Percentiles rank a stretch among this genome's conserved stretches.
Evolutionary conservation across 2,888 invertebrate genomes (phyloP).

Genomic region (Ellobium chinense): DNA sequence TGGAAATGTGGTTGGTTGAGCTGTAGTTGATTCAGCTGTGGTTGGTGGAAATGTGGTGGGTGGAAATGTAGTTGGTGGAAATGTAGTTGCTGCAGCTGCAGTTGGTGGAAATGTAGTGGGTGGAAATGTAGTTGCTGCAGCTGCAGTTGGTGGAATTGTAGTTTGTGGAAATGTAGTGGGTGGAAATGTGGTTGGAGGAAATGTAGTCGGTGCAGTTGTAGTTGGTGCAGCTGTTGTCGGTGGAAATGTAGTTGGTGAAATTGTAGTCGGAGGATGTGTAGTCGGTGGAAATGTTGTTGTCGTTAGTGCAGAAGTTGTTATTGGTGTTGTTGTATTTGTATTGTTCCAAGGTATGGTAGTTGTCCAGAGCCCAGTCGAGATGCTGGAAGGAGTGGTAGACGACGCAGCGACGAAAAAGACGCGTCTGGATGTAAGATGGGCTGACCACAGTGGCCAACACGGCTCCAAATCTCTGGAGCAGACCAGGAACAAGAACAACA

Average conservation of each 20-base stretch:
- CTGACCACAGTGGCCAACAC: too few species aligned
- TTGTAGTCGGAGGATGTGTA: neutral
- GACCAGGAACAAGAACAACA: too few species aligned
- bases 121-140: neutral
- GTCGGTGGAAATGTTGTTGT: neutral
- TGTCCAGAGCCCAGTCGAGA: neutral
- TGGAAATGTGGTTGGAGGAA: neutral
- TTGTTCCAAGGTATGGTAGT: neutral
- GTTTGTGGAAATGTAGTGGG: neutral
- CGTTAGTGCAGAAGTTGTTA: neutral
- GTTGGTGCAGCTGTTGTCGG: neutral
- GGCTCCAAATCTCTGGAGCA: too few species aligned
- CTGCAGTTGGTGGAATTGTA: neutral
- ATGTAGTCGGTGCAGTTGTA: neutral
- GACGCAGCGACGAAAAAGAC: too few species aligned
- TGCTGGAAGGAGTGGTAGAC: too few species aligned
- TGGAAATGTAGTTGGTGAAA: neutral
- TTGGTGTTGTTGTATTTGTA: neutral
- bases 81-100: neutral
- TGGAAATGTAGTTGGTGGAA: neutral
- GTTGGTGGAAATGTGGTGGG: neutral
- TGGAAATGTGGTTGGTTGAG: neutral
- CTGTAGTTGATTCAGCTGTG: neutral
- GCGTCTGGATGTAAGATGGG: too few species aligned
- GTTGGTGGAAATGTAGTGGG: neutral